Conservation (phyloP, 1,140 invertebrate genomes). For the Metaphire vulgaris region DNA sequence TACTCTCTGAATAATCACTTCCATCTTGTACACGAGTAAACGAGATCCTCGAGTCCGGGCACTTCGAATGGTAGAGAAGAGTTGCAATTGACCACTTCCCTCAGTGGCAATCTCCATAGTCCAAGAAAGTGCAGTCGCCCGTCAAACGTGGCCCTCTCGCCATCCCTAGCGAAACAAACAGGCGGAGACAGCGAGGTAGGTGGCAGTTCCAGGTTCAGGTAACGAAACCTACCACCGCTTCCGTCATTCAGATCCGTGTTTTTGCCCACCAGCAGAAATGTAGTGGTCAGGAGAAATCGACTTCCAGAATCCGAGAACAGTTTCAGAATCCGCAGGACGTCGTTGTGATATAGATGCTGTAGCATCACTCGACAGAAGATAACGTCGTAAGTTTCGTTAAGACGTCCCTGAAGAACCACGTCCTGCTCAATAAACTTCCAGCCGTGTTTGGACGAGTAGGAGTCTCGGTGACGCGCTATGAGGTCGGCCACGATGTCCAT, state of each 20-base stretch:
- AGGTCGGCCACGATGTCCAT: slow-evolving; percentile 23
- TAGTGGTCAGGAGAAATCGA: background rate
- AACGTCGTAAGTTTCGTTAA: slow-evolving; percentile 22
- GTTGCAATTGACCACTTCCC: background rate
- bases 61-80: too few species aligned
- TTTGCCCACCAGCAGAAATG: background rate
- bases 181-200: slow-evolving; percentile 19
- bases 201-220: slow-evolving; percentile 25
- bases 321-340: background rate
- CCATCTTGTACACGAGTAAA: too few species aligned
- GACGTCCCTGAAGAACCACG: slow-evolving; percentile 14
- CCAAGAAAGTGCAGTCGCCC: slow-evolving; percentile 24
- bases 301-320: background rate
- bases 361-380: slow-evolving; percentile 24
- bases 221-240: slow-evolving; percentile 18
- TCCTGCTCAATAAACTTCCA: slow-evolving; percentile 20
- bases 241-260: background rate
- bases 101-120: slow-evolving; percentile 25
- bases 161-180: slow-evolving; percentile 22
- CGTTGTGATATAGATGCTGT: slow-evolving; percentile 23
- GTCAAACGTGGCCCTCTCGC: too few species aligned
- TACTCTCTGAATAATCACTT: too few species aligned
- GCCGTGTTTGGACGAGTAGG: background rate
- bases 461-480: slow-evolving; percentile 15
- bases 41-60: too few species aligned